Percentiles rank a stretch among this genome's conserved stretches.
These are phyloP conservation scores for Trypoxylus dichotomus DNA, from an alignment of 1,140 invertebrate genomes.

Conservation along the genomic window DNA sequence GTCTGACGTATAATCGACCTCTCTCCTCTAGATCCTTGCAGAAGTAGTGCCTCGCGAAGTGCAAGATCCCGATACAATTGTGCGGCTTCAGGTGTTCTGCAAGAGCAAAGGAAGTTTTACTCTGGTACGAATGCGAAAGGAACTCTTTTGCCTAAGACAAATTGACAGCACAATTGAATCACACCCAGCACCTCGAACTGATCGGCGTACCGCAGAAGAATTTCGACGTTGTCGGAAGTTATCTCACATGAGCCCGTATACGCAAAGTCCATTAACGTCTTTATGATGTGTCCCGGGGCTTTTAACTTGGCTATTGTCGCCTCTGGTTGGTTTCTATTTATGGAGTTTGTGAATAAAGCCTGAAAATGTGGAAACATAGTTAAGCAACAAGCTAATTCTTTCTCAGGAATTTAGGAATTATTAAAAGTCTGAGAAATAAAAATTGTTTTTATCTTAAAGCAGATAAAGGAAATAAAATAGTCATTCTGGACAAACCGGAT, in stretches of 20 bases:
- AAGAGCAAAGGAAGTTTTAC: background rate
- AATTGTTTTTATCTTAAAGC: too few species aligned
- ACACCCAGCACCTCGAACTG: slow-evolving; percentile 66
- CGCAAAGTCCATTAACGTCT: slow-evolving; percentile 66
- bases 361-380: slow-evolving; percentile 6
- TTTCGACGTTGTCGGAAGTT: slow-evolving; percentile 63
- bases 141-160: slow-evolving; percentile 50
- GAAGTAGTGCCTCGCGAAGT: slow-evolving; percentile 71
- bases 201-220: slow-evolving; percentile 63
- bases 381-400: too few species aligned
- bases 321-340: slow-evolving; percentile 58
- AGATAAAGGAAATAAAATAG: too few species aligned
- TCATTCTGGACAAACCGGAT: too few species aligned
- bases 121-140: background rate
- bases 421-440: too few species aligned
- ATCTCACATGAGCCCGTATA: slow-evolving; percentile 66
- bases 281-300: slow-evolving; percentile 56
- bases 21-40: slow-evolving; percentile 61
- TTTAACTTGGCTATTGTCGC: slow-evolving; percentile 58
- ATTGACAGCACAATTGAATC: slow-evolving; percentile 66
- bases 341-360: slow-evolving; percentile 64
- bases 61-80: slow-evolving; percentile 62
- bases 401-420: too few species aligned
- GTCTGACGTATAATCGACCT: slow-evolving; percentile 58
- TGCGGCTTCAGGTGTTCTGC: slow-evolving; percentile 52